Evolutionary conservation across 2,888 invertebrate genomes (phyloP).

Genomic region (Peribatodes rhomboidaria): DNA sequence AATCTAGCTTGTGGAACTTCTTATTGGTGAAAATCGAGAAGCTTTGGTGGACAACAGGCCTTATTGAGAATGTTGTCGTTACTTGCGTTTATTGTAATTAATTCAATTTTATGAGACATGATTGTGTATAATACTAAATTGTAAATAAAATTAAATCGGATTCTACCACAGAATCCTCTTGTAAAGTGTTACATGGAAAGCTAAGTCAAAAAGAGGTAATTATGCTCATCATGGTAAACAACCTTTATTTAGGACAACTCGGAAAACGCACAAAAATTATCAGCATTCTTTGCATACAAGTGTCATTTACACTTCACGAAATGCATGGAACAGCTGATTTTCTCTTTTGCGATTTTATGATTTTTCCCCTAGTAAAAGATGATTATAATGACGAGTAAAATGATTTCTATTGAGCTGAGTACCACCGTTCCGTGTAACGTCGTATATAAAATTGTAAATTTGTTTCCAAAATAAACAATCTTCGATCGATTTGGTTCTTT

Average conservation of each 20-base stretch:
- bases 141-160: slow-evolving; percentile 45
- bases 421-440: no score
- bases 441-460: slow-evolving; percentile 77
- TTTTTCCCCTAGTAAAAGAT: no score
- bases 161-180: slow-evolving; percentile 57
- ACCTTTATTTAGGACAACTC: no score
- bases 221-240: no score
- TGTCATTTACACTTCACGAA: no score
- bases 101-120: slow-evolving; percentile 51
- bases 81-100: slow-evolving; percentile 50
- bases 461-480: slow-evolving; percentile 72
- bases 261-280: no score
- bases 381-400: no score
- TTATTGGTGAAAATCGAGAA: background rate
- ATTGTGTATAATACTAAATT: slow-evolving; percentile 48
- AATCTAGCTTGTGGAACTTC: background rate
- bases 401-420: no score
- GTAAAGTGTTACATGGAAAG: slow-evolving; percentile 25
- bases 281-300: no score
- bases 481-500: slow-evolving; percentile 35
- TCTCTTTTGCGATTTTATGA: no score
- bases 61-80: slow-evolving; percentile 57
- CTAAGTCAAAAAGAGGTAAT: no score
- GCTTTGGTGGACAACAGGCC: background rate
- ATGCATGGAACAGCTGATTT: no score